Evolutionary conservation across 2,888 invertebrate species (phyloP), one percentile per base, ranked within the genome.

Genomic region (Hirudinaria manillensis): DNA sequence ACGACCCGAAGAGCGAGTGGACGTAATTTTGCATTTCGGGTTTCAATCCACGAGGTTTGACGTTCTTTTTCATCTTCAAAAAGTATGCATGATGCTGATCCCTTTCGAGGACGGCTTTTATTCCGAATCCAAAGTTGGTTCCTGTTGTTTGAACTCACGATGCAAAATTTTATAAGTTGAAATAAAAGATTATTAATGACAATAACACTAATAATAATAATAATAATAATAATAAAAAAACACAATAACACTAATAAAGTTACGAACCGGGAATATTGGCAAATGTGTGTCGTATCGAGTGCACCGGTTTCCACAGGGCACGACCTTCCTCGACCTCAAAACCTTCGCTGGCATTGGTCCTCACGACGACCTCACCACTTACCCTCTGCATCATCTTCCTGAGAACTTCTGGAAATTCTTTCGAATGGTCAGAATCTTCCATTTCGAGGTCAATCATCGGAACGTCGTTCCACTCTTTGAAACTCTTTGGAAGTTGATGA

Each of bases 401-500:
- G 29, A 78, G 53, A 38, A 78, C 78, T 6, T 72, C n/a, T 3
- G 70, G 45, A 68, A 78, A 78, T 32, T 75, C 75, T 13, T 67
- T 66, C 0, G 77, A 76, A 38, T 36, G 34, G 13, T 66, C 21
- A 0, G 76, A 77, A 0, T 73, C 53, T 27, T 75, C 73, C 55
- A 76, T 78, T 67, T 78, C 78, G 72, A 78, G 66, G 53, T 70
- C 70, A 2, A 72, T 74, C 34, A 78, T 67, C 29, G 76, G 76
- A 4, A 76, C 65, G 36, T 70, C 68, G 13, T 34, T 34, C 68
- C 68, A 68, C 36, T 68, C 36, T 32, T 29, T 29, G 2, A 19
- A 24, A 61, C 61, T n/a, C 61, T 61, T 24, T 61, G 19, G 19
- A 45, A 16, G 16, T 45, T 45, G 16, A 45, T 10, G 16, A 16